These are phyloP conservation scores for Trididemnum clinides DNA, from an alignment of 23 tunicate genomes.

Conservation along the genomic window DNA sequence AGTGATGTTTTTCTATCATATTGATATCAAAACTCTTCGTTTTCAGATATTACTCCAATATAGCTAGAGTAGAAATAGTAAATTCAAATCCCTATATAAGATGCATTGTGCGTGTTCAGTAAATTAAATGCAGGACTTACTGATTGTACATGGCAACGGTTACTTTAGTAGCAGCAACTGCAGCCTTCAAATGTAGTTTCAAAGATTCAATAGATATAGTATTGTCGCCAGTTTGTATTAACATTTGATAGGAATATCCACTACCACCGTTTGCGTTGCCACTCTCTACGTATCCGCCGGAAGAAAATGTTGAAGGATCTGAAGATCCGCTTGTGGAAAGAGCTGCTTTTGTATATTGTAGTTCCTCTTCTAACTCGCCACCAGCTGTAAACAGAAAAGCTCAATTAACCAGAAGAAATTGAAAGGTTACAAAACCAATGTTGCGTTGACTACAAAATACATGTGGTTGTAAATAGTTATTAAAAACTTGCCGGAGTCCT, in stretches of 20 bases:
- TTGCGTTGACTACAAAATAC: too few species aligned
- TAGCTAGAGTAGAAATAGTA: too few species aligned
- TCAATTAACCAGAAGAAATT: too few species aligned
- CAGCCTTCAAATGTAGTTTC: constrained; percentile 65
- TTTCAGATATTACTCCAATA: too few species aligned
- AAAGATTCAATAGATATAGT: constrained; percentile 57
- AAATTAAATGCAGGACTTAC: too few species aligned
- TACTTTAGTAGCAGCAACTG: constrained; percentile 82
- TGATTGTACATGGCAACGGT: constrained; percentile 79
- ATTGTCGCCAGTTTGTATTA: constrained; percentile 80
- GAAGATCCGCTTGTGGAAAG: neutral
- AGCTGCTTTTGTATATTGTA: constrained; percentile 56
- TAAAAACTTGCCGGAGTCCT: too few species aligned
- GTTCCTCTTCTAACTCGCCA: constrained; percentile 77
- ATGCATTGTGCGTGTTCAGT: too few species aligned
- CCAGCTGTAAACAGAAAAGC: constrained; percentile 55
- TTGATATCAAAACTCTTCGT: too few species aligned
- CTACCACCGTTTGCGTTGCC: neutral
- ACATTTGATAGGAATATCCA: constrained; percentile 44
- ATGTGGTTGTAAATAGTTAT: too few species aligned
- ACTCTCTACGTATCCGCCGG: constrained; percentile 7
- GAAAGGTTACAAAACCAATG: neutral
- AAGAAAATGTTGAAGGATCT: neutral
- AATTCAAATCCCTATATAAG: too few species aligned
- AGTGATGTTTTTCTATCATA: too few species aligned